A percentile compares a stretch with the other conserved stretches of the same genome.
phyloP scores from a whole-genome alignment of 2,888 invertebrate species.

The Choreutis nemorana region DNA sequence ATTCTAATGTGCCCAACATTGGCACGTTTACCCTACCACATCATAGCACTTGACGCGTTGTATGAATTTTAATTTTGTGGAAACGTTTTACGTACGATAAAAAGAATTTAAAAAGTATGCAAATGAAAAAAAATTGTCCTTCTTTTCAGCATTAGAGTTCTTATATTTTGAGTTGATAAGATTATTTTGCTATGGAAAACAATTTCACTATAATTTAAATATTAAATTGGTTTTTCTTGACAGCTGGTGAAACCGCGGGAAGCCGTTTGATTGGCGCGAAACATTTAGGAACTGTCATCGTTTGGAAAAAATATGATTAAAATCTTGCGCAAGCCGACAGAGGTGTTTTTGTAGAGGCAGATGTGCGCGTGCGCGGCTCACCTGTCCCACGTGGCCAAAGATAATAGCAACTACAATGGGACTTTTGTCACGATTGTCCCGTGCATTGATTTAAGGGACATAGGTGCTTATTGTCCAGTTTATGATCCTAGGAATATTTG shows the following conservation, averaged over 20 bases:
- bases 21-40: slow-evolving; percentile 27
- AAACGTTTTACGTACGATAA: slow-evolving; percentile 22
- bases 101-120: too few relatives aligned
- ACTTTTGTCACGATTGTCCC: slow-evolving; percentile 33
- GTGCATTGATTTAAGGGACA: slow-evolving; percentile 48
- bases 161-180: too few relatives aligned
- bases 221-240: too few relatives aligned
- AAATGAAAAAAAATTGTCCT: too few relatives aligned
- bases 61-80: slow-evolving; percentile 37
- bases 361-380: slow-evolving; percentile 57
- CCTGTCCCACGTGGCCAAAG: slow-evolving; percentile 60
- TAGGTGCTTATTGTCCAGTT: slow-evolving; percentile 14
- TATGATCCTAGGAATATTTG: slow-evolving; percentile 13
- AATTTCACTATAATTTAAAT: too few relatives aligned
- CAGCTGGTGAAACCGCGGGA: slow-evolving; percentile 37
- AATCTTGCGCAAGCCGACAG: slow-evolving; percentile 58
- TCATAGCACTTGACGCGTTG: slow-evolving; percentile 31
- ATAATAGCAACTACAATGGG: slow-evolving; percentile 44
- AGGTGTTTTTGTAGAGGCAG: slow-evolving; percentile 40
- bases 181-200: too few relatives aligned
- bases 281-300: slow-evolving; percentile 55
- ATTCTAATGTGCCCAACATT: slow-evolving; percentile 41
- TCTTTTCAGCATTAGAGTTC: too few relatives aligned
- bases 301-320: slow-evolving; percentile 48
- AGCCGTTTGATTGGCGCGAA: slow-evolving; percentile 40